A percentile compares a stretch with the other conserved stretches of the same genome.
phyloP scores from a whole-genome alignment of 2,888 invertebrate genomes.

The Hedya salicella region DNA sequence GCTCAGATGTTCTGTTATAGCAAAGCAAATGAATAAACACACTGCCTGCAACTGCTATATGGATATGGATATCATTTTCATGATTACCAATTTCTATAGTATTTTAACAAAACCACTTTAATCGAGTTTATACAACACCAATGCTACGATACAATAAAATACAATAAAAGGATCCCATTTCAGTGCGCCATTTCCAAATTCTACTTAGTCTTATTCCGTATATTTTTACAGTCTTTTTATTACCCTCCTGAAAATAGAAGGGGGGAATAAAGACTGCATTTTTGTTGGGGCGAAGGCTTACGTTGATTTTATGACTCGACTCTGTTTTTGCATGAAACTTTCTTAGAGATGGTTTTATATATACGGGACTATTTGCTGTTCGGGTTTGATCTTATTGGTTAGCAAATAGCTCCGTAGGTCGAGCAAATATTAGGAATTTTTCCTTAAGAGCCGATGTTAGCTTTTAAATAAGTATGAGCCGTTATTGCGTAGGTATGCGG shows the following conservation, averaged over 20 bases:
- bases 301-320: conserved; percentile 37
- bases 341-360: conserved; percentile 24
- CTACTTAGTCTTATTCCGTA: conserved; percentile 37
- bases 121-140: conserved; percentile 8
- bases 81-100: background rate
- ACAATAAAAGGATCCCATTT: conserved; percentile 22
- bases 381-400: conserved; percentile 17
- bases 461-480: background rate
- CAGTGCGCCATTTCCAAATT: conserved; percentile 26
- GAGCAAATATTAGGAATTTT: conserved; percentile 14
- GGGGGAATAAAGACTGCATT: conserved; percentile 34
- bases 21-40: no score
- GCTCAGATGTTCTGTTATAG: no score
- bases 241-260: conserved; percentile 27
- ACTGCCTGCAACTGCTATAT: background rate
- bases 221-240: conserved; percentile 37
- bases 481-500: background rate
- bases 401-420: conserved; percentile 16
- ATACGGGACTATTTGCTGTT: conserved; percentile 25
- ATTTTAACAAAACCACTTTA: background rate
- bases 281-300: conserved; percentile 35
- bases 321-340: conserved; percentile 34
- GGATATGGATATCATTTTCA: no score
- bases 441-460: background rate
- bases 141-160: no score